Evolutionary conservation across 2,113 vertebrate species (phyloP), one percentile per base, ranked within the genome.

Genomic region (Lamprotornis superbus): DNA sequence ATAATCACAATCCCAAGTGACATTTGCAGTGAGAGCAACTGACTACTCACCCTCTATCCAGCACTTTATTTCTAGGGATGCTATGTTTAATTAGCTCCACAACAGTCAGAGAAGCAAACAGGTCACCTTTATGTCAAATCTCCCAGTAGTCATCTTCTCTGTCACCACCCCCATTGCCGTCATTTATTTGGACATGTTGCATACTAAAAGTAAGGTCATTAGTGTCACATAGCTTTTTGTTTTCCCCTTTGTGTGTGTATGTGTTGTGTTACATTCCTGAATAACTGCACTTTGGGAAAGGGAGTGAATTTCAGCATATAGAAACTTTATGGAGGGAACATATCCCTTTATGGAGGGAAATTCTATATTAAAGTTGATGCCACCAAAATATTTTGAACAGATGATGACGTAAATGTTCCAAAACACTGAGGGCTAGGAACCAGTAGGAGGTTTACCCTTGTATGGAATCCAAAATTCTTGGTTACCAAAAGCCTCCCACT

Each of bases 41-140:
- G 94, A 96, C 92, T 97, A n/a, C 83, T 84, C 94, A 56, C 31
- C 82, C 85, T 95, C 86, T 98, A 93, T 94, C 90, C 63, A 95
- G 92, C 94, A 91, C 85, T 97, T 89, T 96, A 90, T 97, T 97
- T 96, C 91, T 65, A 93, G 91, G 97, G 89, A 97, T 97, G 87
- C 80, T 97, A 81, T 67, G 84, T 98, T 98, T 98, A 98, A 98
- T 98, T 98, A 98, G 95, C 79, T 85, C 92, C 53, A 73, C 91
- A 69, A 91, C 52, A 97, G 97, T 97, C 90, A 97, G 71, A 95
- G 78, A 21, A 94, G 69, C 81, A 96, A 96, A 68, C 83, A 90
- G 92, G 95, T 96, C 86, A 94, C 87, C 97, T 94, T 96, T 96
- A 80, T 93, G 93, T 93, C 96, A 97, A 44, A 73, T 57, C 85